Base-by-base conservation (phyloP, 53 echinoderm and acorn worm species). In the Arbacia lixula region DNA sequence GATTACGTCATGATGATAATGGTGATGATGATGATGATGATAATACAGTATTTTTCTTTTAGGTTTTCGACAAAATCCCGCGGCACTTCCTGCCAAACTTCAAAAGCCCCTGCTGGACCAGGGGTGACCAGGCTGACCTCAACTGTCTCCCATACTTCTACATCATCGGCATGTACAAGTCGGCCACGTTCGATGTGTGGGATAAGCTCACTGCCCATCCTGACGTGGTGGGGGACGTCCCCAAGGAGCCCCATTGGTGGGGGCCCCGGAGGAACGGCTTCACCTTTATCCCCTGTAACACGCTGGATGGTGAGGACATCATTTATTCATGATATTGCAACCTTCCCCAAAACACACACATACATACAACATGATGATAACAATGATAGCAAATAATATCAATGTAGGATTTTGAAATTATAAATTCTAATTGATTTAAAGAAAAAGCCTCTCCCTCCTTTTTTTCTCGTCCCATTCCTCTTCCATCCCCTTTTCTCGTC, bases 191-290 rank as follows among this genome's bases (percentile, higher is more conserved):
- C 1, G 74, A 74, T 33, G 20, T 74, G 31, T 74, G 53, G 51
- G 6, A 16, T 6, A 74, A 74, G 74, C 29, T 74, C n/a, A 34
- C 46, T 14, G 36, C 53, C n/a, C 74, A 74, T 53, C 74, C 74
- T 5, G 74, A 74, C n/a, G 53, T 53, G 19, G 54, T 74, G 31
- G n/a, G n/a, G n/a, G 30, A 53, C 16, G 53, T 74, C 24, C 36
- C 54, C 31, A 74, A 74, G 17, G 74, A 74, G 53, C 74, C 74
- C 19, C 74, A 74, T 16, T 74, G 74, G 74, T 74, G 74, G 74
- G 74, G 74, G 8, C 74, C 53, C 46, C 51, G 74, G 27, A 42
- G 74, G 16, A 42, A 32, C 6, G 74, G 74, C 31, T 53, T 20
- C 26, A 33, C 54, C 6, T 3, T 4, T 12, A 50, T 46, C 50